Evolutionary conservation across 2,113 vertebrate species (phyloP).

Genomic region (Protomyctophum bolini): DNA sequence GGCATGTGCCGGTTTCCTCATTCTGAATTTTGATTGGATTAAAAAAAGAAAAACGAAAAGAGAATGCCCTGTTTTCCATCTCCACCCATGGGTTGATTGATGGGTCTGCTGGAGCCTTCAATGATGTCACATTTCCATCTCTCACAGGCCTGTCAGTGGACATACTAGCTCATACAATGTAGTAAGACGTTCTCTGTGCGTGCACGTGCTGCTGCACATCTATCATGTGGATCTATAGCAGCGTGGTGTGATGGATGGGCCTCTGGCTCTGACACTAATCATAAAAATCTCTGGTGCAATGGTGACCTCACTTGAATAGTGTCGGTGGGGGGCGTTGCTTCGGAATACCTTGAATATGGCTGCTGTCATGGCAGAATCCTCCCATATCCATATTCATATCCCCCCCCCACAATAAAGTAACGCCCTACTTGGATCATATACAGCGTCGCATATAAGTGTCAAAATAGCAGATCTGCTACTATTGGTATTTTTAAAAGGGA

Average conservation of each 20-base stretch:
- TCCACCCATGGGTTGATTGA: constrained; percentile 72
- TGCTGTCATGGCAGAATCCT: too few relatives aligned
- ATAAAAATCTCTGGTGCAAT: constrained; percentile 13
- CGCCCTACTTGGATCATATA: too few relatives aligned
- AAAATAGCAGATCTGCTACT: too few relatives aligned
- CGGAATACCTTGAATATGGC: too few relatives aligned
- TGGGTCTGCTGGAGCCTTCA: constrained; percentile 65
- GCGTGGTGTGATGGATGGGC: constrained; percentile 22
- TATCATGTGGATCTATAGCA: constrained; percentile 47
- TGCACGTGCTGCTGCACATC: constrained; percentile 28
- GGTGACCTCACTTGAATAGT: constrained; percentile 41
- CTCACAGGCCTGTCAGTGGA: constrained; percentile 73
- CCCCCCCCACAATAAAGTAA: too few relatives aligned
- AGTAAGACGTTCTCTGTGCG: constrained; percentile 45
- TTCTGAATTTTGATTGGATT: constrained; percentile 49
- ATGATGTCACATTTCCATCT: constrained; percentile 70
- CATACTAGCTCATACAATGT: constrained; percentile 51
- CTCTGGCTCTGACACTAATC: constrained; percentile 41
- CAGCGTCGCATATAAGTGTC: too few relatives aligned
- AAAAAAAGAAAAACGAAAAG: constrained; percentile 29
- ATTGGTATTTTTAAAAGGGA: too few relatives aligned
- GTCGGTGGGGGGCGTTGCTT: neutral
- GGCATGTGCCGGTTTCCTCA: constrained; percentile 46
- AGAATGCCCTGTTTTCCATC: constrained; percentile 12
- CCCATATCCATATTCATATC: too few relatives aligned